Evolutionary conservation across 2,888 invertebrate genomes (phyloP).

Genomic region (Iphiclides podalirius): DNA sequence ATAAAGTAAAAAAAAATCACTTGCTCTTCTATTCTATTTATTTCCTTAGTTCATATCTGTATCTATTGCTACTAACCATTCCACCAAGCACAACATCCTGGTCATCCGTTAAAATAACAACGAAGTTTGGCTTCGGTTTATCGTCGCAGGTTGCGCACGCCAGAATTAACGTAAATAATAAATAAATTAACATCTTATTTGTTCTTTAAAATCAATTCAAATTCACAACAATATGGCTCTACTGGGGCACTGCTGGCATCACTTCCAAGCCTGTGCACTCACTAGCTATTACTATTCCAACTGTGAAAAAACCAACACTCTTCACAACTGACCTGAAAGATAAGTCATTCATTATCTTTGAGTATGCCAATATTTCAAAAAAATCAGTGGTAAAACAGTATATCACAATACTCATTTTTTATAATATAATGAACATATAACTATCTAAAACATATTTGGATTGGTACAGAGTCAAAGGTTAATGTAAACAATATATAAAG

Average conservation of each 20-base stretch:
- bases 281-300: slow-evolving; percentile 88
- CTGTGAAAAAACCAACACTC: slow-evolving; percentile 87
- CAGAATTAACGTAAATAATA: slow-evolving; percentile 49
- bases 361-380: too few relatives aligned
- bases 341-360: slow-evolving; percentile 30
- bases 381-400: too few relatives aligned
- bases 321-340: slow-evolving; percentile 88
- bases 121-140: slow-evolving; percentile 81
- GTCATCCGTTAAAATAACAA: slow-evolving; percentile 91
- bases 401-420: too few relatives aligned
- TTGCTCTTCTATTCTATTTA: slow-evolving; percentile 51
- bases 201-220: slow-evolving; percentile 22
- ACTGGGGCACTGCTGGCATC: slow-evolving; percentile 81
- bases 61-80: slow-evolving; percentile 79
- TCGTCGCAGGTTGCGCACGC: slow-evolving; percentile 37
- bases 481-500: too few relatives aligned
- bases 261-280: slow-evolving; percentile 88
- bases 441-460: too few relatives aligned
- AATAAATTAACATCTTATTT: slow-evolving; percentile 59
- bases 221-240: slow-evolving; percentile 32
- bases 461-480: too few relatives aligned
- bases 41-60: slow-evolving; percentile 39
- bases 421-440: too few relatives aligned
- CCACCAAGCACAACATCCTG: slow-evolving; percentile 90
- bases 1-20: slow-evolving; percentile 51